A percentile compares a stretch with the other conserved stretches of the same genome.
phyloP scores from a whole-genome alignment of 2,797 vertebrate genomes.

The Microchirus variegatus region DNA sequence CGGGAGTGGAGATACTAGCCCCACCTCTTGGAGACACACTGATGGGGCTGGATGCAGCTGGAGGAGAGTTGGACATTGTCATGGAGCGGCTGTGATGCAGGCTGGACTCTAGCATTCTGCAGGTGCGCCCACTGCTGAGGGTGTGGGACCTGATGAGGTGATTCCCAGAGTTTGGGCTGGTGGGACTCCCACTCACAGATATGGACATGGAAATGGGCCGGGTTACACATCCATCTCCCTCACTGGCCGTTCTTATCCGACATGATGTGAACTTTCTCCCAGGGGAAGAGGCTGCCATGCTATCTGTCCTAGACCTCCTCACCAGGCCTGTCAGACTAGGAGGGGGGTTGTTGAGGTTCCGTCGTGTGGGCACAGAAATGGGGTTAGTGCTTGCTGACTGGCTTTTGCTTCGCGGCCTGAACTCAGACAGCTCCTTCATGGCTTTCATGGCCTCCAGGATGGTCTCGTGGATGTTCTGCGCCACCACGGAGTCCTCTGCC shows the following conservation, averaged over 20 bases:
- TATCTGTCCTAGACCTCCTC: conserved; percentile 90
- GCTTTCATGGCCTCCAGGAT: conserved; percentile 97
- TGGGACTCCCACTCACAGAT: conserved; percentile 84
- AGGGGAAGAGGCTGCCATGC: conserved; percentile 82
- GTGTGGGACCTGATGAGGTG: conserved; percentile 88
- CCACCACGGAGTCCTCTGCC: conserved; percentile 95
- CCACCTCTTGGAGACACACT: conserved; percentile 87
- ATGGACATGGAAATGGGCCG: conserved; percentile 81
- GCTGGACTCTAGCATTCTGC: conserved; percentile 77
- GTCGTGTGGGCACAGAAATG: conserved; percentile 91
- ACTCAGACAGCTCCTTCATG: conserved; percentile 95
- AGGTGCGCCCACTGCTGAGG: conserved; percentile 78
- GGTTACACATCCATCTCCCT: conserved; percentile 88
- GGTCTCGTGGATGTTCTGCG: conserved; percentile 98
- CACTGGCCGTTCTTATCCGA: conserved; percentile 90
- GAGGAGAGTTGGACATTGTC: conserved; percentile 88
- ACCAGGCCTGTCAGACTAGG: conserved; percentile 92
- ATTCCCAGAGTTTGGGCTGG: conserved; percentile 83
- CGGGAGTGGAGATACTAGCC: conserved; percentile 61
- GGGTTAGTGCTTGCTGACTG: conserved; percentile 92
- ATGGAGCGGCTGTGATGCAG: conserved; percentile 91
- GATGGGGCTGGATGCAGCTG: conserved; percentile 85
- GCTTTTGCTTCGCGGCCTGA: conserved; percentile 96
- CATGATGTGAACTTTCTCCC: conserved; percentile 83
- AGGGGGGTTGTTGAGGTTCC: conserved; percentile 90